Conservation (phyloP, 2,113 vertebrate genomes). For the Colaptes auratus region DNA sequence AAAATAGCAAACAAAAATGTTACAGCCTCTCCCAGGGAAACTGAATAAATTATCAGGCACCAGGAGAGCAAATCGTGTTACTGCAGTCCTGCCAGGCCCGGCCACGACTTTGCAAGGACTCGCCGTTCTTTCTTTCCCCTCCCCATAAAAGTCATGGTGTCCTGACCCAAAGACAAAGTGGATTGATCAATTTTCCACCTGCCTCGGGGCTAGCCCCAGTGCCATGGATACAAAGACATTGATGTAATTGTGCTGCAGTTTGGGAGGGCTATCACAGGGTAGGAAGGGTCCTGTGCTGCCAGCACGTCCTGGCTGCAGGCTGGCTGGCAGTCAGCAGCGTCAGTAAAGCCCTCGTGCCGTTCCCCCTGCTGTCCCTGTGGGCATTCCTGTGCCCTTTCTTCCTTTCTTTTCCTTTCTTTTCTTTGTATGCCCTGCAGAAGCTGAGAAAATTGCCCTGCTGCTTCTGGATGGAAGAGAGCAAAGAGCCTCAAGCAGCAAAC, state of each 20-base stretch:
- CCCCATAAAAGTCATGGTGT: not conserved
- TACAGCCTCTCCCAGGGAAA: slow-evolving; percentile 68
- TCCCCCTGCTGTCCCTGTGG: not conserved
- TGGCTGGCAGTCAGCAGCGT: not conserved
- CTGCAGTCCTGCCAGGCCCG: slow-evolving; percentile 47
- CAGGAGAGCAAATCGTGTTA: slow-evolving; percentile 63
- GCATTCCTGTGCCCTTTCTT: not conserved
- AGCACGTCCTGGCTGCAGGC: not conserved
- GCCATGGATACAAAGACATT: not conserved
- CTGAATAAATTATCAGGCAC: slow-evolving; percentile 73
- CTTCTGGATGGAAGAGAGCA: slow-evolving; percentile 26
- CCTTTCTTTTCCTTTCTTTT: not conserved
- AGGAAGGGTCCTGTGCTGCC: not conserved
- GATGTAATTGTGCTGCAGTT: not conserved
- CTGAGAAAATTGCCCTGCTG: slow-evolving; percentile 30
- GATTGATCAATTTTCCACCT: not conserved
- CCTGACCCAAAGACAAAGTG: not conserved
- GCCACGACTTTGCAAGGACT: slow-evolving; percentile 60
- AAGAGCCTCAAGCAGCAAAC: slow-evolving; percentile 23
- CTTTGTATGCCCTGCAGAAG: not conserved
- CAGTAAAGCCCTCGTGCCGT: not conserved
- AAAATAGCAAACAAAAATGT: slow-evolving; percentile 75
- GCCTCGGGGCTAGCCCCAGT: not conserved
- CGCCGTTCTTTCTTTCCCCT: not conserved
- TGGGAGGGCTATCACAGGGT: not conserved